phyloP scores from a whole-genome alignment of 2,888 invertebrate genomes.

The Epistrophella euchroma region DNA sequence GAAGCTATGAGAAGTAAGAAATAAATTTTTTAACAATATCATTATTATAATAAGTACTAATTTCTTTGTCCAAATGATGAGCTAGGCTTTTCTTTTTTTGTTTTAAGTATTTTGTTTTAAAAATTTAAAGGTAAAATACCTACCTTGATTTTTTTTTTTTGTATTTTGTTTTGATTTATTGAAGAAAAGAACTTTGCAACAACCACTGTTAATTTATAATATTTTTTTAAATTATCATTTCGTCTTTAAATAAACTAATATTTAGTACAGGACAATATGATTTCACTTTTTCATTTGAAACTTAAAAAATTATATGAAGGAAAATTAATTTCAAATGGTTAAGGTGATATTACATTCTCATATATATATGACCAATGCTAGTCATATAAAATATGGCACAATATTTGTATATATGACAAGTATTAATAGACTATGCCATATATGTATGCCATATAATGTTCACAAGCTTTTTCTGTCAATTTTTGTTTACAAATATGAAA shows the following conservation, averaged over 20 bases:
- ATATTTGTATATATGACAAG: too few relatives aligned
- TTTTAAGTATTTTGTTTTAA: neutral
- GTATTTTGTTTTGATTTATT: neutral
- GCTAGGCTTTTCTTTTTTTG: conserved; percentile 19
- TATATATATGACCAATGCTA: too few relatives aligned
- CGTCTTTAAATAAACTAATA: conserved; percentile 71
- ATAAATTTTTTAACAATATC: neutral
- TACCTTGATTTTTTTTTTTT: neutral
- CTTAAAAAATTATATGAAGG: neutral
- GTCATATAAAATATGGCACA: too few relatives aligned
- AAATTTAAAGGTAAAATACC: conserved; percentile 11
- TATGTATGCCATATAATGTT: too few relatives aligned
- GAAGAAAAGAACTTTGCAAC: conserved; percentile 17
- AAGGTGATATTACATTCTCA: too few relatives aligned
- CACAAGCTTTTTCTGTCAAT: too few relatives aligned
- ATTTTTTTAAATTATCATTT: conserved; percentile 33
- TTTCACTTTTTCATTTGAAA: neutral
- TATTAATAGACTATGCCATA: too few relatives aligned
- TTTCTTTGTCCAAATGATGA: neutral
- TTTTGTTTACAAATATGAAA: too few relatives aligned
- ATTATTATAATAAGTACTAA: neutral
- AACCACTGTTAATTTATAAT: conserved; percentile 54
- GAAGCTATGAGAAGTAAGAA: neutral
- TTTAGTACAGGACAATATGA: conserved; percentile 51
- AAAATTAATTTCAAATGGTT: neutral